phyloP scores from a whole-genome alignment of 2,113 vertebrate genomes.

The Plotosus lineatus region DNA sequence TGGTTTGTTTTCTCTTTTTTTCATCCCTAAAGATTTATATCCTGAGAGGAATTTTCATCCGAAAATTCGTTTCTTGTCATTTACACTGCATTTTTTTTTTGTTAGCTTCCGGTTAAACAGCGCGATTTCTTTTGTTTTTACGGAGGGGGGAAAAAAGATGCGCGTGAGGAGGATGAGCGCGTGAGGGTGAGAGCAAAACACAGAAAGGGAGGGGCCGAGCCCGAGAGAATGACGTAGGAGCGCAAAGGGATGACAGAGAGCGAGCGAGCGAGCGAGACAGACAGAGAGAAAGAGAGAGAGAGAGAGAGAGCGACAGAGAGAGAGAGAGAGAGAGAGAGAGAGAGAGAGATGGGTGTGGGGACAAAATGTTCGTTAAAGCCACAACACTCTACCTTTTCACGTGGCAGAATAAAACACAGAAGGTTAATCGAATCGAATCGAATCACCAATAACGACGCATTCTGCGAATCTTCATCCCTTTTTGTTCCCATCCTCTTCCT shows the following conservation, averaged over 20 bases:
- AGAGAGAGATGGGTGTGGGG: constrained; percentile 26
- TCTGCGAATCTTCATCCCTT: not conserved
- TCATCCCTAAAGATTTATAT: not conserved
- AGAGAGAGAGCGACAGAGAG: constrained; percentile 7
- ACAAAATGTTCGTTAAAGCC: constrained; percentile 12
- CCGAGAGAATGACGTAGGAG: not conserved
- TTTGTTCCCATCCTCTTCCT: not conserved
- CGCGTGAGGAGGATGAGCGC: not conserved
- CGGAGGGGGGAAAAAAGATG: not conserved
- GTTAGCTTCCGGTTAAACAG: not conserved
- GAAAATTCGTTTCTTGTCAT: not conserved
- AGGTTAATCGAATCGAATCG: not conserved
- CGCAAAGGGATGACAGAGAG: constrained; percentile 15
- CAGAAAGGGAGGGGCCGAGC: not conserved
- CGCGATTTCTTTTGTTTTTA: not conserved
- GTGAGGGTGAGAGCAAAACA: not conserved
- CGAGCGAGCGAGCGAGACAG: constrained; percentile 31
- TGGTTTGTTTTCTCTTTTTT: not conserved
- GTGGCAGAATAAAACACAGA: not conserved
- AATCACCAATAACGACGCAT: not conserved
- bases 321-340: constrained; percentile 8
- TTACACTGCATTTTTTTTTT: not conserved
- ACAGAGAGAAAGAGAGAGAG: constrained; percentile 8
- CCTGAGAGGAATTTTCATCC: not conserved
- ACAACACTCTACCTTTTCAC: not conserved